Percentiles rank a stretch among this genome's conserved stretches.
phyloP scores from a whole-genome alignment of 2,797 vertebrate species.

The Fringilla coelebs region DNA sequence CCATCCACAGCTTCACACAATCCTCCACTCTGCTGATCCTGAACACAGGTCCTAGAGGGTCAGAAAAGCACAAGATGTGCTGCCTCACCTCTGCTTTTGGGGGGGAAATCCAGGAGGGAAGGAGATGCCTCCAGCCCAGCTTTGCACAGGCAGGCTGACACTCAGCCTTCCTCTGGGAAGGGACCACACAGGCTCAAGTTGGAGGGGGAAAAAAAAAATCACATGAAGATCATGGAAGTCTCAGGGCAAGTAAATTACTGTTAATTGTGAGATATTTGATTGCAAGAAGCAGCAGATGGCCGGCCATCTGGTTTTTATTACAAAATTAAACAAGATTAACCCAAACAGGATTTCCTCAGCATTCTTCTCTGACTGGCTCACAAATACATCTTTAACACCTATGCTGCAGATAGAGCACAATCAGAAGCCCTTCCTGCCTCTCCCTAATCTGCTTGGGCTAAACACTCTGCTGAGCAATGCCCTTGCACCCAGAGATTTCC shows the following conservation, averaged over 20 bases:
- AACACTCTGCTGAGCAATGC: not conserved
- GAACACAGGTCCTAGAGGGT: not conserved
- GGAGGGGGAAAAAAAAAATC: not conserved
- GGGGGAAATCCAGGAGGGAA: not conserved
- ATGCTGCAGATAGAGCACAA: not conserved
- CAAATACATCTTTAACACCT: conserved; percentile 17
- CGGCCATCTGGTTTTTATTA: conserved; percentile 37
- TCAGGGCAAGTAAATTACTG: conserved; percentile 16
- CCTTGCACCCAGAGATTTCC: not conserved
- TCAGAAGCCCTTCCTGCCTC: conserved; percentile 32
- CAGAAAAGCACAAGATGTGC: not conserved
- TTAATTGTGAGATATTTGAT: conserved; percentile 34
- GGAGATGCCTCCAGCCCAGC: not conserved
- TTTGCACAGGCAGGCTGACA: not conserved
- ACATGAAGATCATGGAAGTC: not conserved
- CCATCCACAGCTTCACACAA: not conserved
- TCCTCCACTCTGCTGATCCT: not conserved
- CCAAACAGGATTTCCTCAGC: conserved; percentile 46
- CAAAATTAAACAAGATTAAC: conserved; percentile 50
- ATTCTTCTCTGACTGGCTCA: conserved; percentile 50
- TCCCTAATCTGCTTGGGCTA: not conserved
- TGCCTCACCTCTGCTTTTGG: not conserved
- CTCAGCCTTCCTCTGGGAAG: not conserved
- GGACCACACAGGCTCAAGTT: not conserved
- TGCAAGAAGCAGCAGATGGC: conserved; percentile 40